Evolutionary conservation across 2,888 invertebrate species (phyloP).

Genomic region (Amphipoea lucens): DNA sequence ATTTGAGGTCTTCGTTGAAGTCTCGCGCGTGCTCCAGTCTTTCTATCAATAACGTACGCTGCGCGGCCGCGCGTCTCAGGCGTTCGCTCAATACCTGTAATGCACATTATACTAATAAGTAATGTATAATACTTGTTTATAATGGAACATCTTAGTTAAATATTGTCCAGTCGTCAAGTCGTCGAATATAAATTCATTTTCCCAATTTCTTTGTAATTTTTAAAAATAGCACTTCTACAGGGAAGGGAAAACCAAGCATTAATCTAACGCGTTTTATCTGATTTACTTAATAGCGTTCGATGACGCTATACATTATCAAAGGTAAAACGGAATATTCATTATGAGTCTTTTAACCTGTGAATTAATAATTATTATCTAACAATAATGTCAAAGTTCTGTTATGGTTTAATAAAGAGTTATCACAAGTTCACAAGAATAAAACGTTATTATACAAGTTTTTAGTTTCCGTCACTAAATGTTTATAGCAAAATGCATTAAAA

Average conservation of each 20-base stretch:
- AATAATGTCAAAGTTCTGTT: slow-evolving; percentile 15
- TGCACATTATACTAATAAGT: slow-evolving; percentile 34
- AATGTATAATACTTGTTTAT: background rate
- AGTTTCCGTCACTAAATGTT: slow-evolving; percentile 19
- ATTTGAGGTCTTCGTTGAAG: slow-evolving; percentile 95
- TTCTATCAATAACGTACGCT: slow-evolving; percentile 92
- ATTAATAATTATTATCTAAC: slow-evolving; percentile 16
- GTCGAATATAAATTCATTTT: background rate
- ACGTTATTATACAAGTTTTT: slow-evolving; percentile 22
- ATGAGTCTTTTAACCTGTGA: slow-evolving; percentile 1
- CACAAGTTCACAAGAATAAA: slow-evolving; percentile 16
- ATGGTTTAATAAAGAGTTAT: slow-evolving; percentile 16
- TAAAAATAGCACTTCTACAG: background rate
- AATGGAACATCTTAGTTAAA: background rate
- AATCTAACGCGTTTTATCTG: slow-evolving; percentile 18
- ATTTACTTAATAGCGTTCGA: slow-evolving; percentile 4
- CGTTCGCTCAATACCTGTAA: slow-evolving; percentile 93
- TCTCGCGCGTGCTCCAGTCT: slow-evolving; percentile 94
- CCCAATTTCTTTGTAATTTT: background rate
- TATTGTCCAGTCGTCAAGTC: background rate
- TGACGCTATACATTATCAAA: background rate
- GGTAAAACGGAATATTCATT: slow-evolving; percentile 20
- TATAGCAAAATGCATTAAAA: background rate
- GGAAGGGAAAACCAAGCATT: background rate
- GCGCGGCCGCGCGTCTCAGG: slow-evolving; percentile 92